phyloP scores from a whole-genome alignment of 2,113 vertebrate genomes.

The Nycticorax nycticorax region DNA sequence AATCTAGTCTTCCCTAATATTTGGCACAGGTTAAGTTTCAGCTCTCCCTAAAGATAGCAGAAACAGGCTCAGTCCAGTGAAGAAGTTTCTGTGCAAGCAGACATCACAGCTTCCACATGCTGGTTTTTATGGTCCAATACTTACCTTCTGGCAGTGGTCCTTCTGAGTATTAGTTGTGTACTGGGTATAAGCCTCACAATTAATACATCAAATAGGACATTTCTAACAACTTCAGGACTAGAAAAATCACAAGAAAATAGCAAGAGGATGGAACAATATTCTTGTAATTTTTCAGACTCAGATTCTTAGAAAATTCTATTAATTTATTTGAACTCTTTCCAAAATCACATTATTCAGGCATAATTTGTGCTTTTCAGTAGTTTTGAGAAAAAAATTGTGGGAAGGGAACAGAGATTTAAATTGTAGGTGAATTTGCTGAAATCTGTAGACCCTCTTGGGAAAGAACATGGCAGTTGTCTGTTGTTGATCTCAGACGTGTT shows the following conservation, averaged over 20 bases:
- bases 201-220: not conserved
- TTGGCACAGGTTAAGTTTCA: not conserved
- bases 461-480: not conserved
- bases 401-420: not conserved
- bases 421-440: accelerated
- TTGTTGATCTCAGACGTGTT: not conserved
- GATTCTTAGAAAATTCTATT: not conserved
- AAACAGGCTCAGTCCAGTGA: conserved; percentile 22
- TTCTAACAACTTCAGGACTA: conserved; percentile 9
- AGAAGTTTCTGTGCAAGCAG: conserved; percentile 23
- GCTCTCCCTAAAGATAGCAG: not conserved
- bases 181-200: not conserved
- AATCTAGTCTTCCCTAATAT: not conserved
- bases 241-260: not conserved
- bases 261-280: not conserved
- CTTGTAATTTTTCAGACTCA: not conserved
- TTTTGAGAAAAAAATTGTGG: not conserved
- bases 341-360: not conserved
- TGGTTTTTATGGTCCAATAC: not conserved
- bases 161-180: conserved; percentile 24
- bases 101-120: not conserved
- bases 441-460: not conserved
- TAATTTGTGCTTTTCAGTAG: not conserved
- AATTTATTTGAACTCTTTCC: not conserved
- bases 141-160: conserved; percentile 24